Evolutionary conservation across 2,888 invertebrate species (phyloP).

Genomic region (Lycaena phlaeas): DNA sequence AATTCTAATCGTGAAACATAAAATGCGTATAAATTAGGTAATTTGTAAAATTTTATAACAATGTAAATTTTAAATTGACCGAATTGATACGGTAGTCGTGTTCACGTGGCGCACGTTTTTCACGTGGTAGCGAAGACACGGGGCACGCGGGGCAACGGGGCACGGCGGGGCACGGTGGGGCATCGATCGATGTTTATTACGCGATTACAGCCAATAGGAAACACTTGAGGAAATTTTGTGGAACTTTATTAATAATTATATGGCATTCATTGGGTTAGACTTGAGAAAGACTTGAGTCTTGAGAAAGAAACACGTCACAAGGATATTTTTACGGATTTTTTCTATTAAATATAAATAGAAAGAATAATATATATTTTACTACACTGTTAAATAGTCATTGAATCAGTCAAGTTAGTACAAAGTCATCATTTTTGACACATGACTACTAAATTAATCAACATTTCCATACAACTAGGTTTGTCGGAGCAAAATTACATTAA

Average conservation of each 20-base stretch:
- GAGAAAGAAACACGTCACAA: background rate
- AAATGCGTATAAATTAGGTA: too few species aligned
- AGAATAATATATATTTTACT: too few species aligned
- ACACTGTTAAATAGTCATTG: too few species aligned
- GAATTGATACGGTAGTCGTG: background rate
- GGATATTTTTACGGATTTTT: too few species aligned
- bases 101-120: conserved; percentile 6
- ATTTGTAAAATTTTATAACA: background rate
- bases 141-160: background rate
- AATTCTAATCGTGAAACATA: too few species aligned
- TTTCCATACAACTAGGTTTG: too few species aligned
- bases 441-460: too few species aligned
- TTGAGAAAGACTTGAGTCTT: background rate
- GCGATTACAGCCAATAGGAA: conserved; percentile 3
- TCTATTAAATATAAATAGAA: too few species aligned
- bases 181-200: conserved; percentile 7
- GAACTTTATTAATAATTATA: conserved; percentile 4
- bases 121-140: conserved; percentile 7
- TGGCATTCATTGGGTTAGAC: background rate
- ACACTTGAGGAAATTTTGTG: conserved; percentile 4
- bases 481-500: too few species aligned
- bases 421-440: too few species aligned
- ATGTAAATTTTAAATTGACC: conserved; percentile 6
- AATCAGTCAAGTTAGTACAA: too few species aligned
- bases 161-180: background rate